Base-by-base conservation (phyloP, 1,140 invertebrate genomes). In the Agrilus planipennis region DNA sequence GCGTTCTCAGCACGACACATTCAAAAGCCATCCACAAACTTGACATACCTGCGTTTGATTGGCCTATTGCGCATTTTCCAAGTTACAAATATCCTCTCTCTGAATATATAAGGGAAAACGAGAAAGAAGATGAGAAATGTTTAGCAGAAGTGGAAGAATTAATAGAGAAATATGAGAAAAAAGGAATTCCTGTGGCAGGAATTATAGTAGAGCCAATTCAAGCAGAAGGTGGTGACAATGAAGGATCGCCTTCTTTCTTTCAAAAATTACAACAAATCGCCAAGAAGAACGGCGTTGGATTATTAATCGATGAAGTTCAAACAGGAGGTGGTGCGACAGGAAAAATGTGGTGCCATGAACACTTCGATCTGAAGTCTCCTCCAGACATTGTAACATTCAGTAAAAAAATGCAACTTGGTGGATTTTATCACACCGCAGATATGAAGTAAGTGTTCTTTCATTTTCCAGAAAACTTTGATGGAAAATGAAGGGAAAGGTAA, bases 381-480 rank as follows among this genome's bases (percentile, higher is more conserved):
- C 93, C 95, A 0, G 94, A 99, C 63, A 65, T 97, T 28, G 89
- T 99, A 0, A 93, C 90, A 0, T 99, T 99, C 62, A 94, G 90
- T 51, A 99, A 99, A 68, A 98, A 99, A 67, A 89, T 97, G 86
- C 77, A 93, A 47, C 76, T 90, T 4, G 95, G 94, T 14, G 95
- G 95, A 14, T 98, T 89, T 61, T 99, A 86, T 65, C 84, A 84
- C 57, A 76, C 72, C 35, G 63, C 73, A 9, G 77, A 89, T 43
- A 75, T 85, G 46, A 79, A 69, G 76, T 87, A 66, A 55, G 50
- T 54, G 14, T n/a, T n/a, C n/a, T n/a, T n/a, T n/a, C n/a, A n/a
- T n/a, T n/a, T n/a, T n/a, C n/a, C n/a, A n/a, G n/a, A n/a, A n/a
- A n/a, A n/a, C n/a, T n/a, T n/a, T n/a, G n/a, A n/a, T n/a, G n/a